Evolutionary conservation across 64 coral and sea anemone genomes (phyloP), one percentile per base, ranked within the genome.

Genomic region (Pocillopora damicornis): DNA sequence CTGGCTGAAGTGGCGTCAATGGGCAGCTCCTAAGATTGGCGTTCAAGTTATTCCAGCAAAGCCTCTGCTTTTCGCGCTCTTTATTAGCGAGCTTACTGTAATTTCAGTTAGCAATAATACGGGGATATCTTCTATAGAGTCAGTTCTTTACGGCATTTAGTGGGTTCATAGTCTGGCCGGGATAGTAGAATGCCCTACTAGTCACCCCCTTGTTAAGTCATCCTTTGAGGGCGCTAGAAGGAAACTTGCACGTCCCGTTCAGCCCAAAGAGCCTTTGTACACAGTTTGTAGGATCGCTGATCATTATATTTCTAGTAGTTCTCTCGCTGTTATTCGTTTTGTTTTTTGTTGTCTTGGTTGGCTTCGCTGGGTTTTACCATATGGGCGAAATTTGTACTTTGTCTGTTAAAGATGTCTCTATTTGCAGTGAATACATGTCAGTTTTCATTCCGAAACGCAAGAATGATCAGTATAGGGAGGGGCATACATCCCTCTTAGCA

Each of bases 281-380:
- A 36, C 38, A 61, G 17, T 88, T 66, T 30, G 35, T 36, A 51
- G 26, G 26, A 81, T 89, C 15, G 18, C 42, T 60, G 63, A 59
- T 60, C 42, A 56, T 60, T 75, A 81, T 81, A 74, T 56, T 74
- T 57, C 14, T 66, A 89, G 30, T 67, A 74, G 35, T 45, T 74
- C 11, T 69, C 64, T 94, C 26, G 88, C 81, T 76, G 77, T 77
- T 15, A 77, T 95, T 78, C 74, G 94, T 79, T 95, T 95, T 86
- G 76, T 92, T 77, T 95, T 95, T 95, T 61, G 86, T 95, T 30
- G 58, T 95, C 6, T 78, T 95, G 15, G 89, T 92, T 14, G 79
- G 86, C 51, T 95, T 78, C 37, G 89, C 94, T 58, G 89, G 86
- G 10, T 75, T 95, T 87, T 63, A 89, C n/a, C 74, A 80, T 35